Evolutionary conservation across 2,113 vertebrate genomes (phyloP), one percentile per base, ranked within the genome.

Genomic region (Hippocampus comes): DNA sequence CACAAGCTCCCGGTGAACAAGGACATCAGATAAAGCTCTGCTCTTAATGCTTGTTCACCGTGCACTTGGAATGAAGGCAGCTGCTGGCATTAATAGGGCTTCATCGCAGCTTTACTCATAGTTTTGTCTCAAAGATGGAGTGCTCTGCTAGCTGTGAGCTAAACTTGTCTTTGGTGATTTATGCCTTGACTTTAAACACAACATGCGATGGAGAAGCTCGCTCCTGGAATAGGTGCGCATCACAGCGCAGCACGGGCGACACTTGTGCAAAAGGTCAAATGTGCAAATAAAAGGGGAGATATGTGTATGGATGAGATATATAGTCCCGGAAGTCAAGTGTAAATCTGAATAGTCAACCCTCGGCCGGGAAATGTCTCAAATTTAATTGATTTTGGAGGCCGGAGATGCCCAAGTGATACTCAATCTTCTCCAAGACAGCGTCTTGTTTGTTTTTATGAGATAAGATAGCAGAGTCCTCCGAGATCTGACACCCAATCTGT

Each of bases 11-110:
- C 78, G 84, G 85, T 78, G 84, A 83, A 85, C 85, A 91, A 89
- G 90, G 87, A 88, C 89, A 91, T 87, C 87, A 82, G 89, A 89
- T 90, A 85, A 87, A 84, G 79, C 74, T 85, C 76, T 81, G 59
- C 25, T 72, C 69, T 57, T 23, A 63, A 86, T 81, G 88, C 88
- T 76, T 87, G 85, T 79, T 84, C 82, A 67, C 67, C 64, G 23
- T 78, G 77, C 73, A 68, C 77, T 70, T 76, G 46, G 60, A 46
- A 71, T 59, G 27, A 75, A 71, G 49, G 78, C 75, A 76, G 71
- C 60, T 70, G 70, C 46, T 48, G 14, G 30, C 3, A 51, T 76
- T n/a, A 83, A 75, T 71, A 51, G 42, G 42, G n/a, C 30, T 53
- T 2, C 11, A 73, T 70, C 60, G 70, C n/a, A 76, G 65, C 59